Evolutionary conservation across 1,140 invertebrate genomes (phyloP).

Genomic region (Drosophila ercepeae): DNA sequence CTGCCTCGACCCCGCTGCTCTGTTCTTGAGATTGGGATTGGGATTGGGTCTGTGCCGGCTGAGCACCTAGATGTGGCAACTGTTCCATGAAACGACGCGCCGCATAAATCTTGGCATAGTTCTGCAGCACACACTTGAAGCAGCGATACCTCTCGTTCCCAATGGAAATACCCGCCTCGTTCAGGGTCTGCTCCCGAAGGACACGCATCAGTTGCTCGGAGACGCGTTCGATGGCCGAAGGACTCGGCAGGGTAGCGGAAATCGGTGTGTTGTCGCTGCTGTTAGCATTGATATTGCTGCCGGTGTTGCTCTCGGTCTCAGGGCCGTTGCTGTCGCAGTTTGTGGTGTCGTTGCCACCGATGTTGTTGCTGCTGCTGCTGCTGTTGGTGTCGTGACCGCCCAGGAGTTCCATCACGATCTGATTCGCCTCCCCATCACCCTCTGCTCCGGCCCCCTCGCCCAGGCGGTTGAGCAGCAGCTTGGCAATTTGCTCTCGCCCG

Average conservation of each 20-base stretch:
- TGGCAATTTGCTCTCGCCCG: slow-evolving; percentile 41
- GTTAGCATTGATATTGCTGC: background rate
- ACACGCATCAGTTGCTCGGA: slow-evolving; percentile 49
- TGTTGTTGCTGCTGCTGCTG: background rate
- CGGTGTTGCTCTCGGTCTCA: slow-evolving; percentile 1
- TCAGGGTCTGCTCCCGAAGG: slow-evolving; percentile 52
- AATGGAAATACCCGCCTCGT: slow-evolving; percentile 41
- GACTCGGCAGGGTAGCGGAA: background rate
- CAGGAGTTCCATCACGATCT: slow-evolving; percentile 57
- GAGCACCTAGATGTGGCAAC: slow-evolving; percentile 27
- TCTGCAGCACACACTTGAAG: slow-evolving; percentile 50
- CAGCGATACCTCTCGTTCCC: slow-evolving; percentile 58
- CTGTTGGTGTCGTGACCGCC: background rate
- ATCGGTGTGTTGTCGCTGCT: background rate
- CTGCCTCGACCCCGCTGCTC: background rate
- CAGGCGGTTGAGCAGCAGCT: slow-evolving; percentile 31
- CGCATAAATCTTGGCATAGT: slow-evolving; percentile 62
- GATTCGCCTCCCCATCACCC: slow-evolving; percentile 54
- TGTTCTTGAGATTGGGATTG: background rate
- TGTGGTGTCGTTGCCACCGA: background rate
- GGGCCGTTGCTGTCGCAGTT: background rate
- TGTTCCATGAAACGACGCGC: slow-evolving; percentile 58
- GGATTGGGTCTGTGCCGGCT: background rate
- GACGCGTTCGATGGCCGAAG: slow-evolving; percentile 46
- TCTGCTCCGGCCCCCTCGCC: slow-evolving; percentile 37